These are phyloP conservation scores for Ammodramus savannarum DNA, from an alignment of 2,113 vertebrate genomes.

Conservation along the genomic window DNA sequence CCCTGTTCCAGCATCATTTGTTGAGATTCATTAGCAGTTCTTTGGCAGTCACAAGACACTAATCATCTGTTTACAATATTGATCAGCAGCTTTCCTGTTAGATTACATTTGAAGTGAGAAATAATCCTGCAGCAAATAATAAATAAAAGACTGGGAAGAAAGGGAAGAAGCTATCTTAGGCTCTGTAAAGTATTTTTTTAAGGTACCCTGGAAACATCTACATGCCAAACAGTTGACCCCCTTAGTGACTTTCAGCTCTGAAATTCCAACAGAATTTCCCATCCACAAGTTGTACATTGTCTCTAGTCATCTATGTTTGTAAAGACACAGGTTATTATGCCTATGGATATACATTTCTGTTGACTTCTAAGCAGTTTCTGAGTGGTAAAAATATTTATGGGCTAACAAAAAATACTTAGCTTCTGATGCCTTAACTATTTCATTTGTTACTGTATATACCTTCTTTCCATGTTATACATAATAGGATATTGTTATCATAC, in stretches of 20 bases:
- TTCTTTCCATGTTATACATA: neutral
- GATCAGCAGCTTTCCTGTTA: conserved; percentile 36
- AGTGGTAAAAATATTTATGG: neutral
- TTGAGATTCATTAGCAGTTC: conserved; percentile 32
- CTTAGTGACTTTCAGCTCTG: neutral
- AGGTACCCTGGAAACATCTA: neutral
- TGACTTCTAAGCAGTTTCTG: neutral
- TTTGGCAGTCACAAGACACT: conserved; percentile 22
- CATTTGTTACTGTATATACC: neutral
- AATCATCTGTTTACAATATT: conserved; percentile 50
- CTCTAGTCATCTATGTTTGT: neutral
- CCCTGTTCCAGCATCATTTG: neutral
- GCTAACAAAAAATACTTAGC: neutral
- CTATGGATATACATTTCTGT: neutral
- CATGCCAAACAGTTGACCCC: neutral
- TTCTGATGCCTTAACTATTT: neutral
- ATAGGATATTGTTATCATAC: neutral
- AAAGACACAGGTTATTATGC: neutral
- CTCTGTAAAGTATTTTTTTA: neutral
- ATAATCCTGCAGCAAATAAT: neutral
- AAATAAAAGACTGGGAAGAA: neutral
- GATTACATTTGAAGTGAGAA: conserved; percentile 13
- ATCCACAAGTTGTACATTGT: neutral
- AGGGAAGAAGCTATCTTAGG: neutral
- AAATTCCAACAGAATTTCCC: neutral